phyloP scores from a whole-genome alignment of 2,797 vertebrate species.

The Anguilla obscura region DNA sequence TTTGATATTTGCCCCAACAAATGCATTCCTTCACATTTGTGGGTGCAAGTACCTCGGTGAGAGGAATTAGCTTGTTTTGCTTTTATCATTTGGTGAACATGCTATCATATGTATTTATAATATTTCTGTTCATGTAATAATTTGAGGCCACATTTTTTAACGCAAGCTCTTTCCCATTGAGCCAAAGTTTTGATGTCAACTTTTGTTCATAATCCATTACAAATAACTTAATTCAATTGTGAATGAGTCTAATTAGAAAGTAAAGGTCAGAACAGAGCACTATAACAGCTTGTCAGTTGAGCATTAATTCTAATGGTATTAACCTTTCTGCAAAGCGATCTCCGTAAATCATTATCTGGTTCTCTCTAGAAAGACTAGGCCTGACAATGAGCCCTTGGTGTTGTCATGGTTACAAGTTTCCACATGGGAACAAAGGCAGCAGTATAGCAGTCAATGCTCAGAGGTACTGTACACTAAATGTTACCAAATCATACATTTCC shows the following conservation, averaged over 20 bases:
- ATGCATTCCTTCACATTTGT: neutral
- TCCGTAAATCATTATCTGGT: conserved; percentile 8
- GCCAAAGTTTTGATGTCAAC: neutral
- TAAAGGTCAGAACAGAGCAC: neutral
- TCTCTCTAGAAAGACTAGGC: conserved; percentile 25
- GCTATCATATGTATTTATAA: neutral
- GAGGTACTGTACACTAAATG: conserved; percentile 15
- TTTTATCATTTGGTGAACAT: neutral
- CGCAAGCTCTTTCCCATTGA: neutral
- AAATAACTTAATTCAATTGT: neutral
- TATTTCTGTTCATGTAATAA: neutral
- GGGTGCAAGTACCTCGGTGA: neutral
- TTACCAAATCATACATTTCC: neutral
- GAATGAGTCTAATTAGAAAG: neutral
- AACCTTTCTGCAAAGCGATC: neutral
- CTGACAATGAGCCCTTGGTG: conserved; percentile 39
- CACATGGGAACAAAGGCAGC: conserved; percentile 39
- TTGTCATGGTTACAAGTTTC: conserved; percentile 56
- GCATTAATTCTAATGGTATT: neutral
- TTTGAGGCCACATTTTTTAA: neutral
- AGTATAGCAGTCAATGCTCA: conserved; percentile 25
- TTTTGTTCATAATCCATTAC: conserved; percentile 17
- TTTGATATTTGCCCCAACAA: neutral
- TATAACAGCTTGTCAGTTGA: neutral
- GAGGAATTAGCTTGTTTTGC: neutral